A percentile compares a stretch with the other conserved stretches of the same genome.
phyloP scores from a whole-genome alignment of 2,888 invertebrate species.

The Drosophila buzzatii region DNA sequence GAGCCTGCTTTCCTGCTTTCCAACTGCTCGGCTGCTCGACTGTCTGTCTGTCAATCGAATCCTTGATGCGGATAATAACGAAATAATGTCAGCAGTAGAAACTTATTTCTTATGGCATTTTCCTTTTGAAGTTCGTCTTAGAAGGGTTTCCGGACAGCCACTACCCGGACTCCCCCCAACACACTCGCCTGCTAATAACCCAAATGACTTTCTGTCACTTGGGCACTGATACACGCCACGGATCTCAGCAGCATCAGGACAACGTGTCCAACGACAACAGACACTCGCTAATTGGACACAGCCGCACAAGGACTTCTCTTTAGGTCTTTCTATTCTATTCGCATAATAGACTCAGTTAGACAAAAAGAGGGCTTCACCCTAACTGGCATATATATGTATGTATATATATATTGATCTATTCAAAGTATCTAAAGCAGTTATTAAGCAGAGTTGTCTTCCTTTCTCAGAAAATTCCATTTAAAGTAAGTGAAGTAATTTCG shows the following conservation, averaged over 20 bases:
- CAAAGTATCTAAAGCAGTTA: background rate
- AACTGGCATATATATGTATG: background rate
- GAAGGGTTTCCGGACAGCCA: conserved; percentile 55
- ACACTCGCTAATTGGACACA: conserved; percentile 52
- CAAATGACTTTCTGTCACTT: conserved; percentile 75
- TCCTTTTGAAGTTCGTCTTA: conserved; percentile 59
- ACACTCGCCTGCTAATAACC: conserved; percentile 69
- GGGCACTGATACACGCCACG: conserved; percentile 52
- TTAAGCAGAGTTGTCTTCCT: background rate
- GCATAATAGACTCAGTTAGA: conserved; percentile 15
- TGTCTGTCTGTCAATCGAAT: conserved; percentile 70
- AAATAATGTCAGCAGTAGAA: conserved; percentile 74
- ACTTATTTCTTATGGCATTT: conserved; percentile 57
- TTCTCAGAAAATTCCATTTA: background rate
- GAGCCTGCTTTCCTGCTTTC: conserved; percentile 31
- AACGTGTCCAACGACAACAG: conserved; percentile 27
- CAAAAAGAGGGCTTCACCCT: background rate
- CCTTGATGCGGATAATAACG: conserved; percentile 81
- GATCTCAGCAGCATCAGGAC: conserved; percentile 12
- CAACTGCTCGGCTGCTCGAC: background rate
- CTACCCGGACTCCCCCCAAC: background rate
- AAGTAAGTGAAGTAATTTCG: too few species aligned
- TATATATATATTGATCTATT: background rate
- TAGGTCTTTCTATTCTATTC: background rate
- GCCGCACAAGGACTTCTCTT: conserved; percentile 22